phyloP scores from a whole-genome alignment of 2,113 vertebrate genomes.

The Dromaius novaehollandiae region DNA sequence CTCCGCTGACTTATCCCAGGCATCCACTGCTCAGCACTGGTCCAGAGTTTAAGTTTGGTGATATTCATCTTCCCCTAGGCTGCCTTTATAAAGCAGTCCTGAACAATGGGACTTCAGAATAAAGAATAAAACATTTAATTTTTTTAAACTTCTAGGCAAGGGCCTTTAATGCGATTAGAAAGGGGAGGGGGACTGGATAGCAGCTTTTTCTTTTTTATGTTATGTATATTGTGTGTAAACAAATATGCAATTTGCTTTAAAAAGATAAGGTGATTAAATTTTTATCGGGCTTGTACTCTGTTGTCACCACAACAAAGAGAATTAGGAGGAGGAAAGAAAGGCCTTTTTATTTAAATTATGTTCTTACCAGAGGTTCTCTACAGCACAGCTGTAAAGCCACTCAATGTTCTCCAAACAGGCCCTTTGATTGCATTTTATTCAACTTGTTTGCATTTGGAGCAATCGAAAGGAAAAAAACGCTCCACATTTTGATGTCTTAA shows the following conservation, averaged over 20 bases:
- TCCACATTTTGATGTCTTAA: conserved; percentile 84
- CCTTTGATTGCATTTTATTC: conserved; percentile 82
- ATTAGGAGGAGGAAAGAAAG: conserved; percentile 73
- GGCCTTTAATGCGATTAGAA: conserved; percentile 60
- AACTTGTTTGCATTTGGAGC: conserved; percentile 76
- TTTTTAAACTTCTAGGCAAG: conserved; percentile 38
- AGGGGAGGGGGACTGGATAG: conserved; percentile 39
- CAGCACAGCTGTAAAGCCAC: conserved; percentile 76
- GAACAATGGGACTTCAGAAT: conserved; percentile 71
- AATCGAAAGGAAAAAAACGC: conserved; percentile 69
- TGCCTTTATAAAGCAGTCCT: conserved; percentile 50
- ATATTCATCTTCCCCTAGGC: conserved; percentile 65
- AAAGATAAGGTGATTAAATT: conserved; percentile 86
- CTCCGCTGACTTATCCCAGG: background rate
- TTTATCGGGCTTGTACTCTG: conserved; percentile 79
- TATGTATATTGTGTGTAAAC: conserved; percentile 76
- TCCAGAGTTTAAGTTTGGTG: conserved; percentile 26
- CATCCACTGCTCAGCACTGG: conserved; percentile 51
- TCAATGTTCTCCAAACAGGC: conserved; percentile 69
- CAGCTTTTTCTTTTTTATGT: conserved; percentile 70
- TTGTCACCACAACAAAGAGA: conserved; percentile 82
- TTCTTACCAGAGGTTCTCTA: conserved; percentile 72
- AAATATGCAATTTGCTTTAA: conserved; percentile 86
- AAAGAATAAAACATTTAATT: conserved; percentile 54
- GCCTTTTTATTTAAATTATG: conserved; percentile 66